Percentiles rank a stretch among this genome's conserved stretches.
Conservation (phyloP, 2,888 invertebrate species). For the Horisme vitalbata region DNA sequence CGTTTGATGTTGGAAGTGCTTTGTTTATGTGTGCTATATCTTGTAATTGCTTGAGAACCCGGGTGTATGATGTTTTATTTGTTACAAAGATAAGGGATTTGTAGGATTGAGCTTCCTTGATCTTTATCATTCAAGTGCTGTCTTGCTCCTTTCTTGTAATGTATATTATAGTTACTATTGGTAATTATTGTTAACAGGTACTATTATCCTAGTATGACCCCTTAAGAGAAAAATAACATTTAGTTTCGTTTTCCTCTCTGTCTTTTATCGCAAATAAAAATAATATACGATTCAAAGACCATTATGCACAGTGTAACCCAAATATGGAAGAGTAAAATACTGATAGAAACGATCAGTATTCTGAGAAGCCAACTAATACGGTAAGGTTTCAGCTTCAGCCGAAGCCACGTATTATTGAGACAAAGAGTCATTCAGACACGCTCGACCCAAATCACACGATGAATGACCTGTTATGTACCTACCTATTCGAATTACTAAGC, state of each 20-base stretch:
- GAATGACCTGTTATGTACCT: no score
- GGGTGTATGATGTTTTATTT: no score
- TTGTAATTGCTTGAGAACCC: neutral
- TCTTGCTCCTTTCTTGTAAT: no score
- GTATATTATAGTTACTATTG: no score
- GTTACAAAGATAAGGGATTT: neutral
- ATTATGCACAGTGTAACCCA: constrained; percentile 28
- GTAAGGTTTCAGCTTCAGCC: constrained; percentile 30
- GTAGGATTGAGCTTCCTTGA: no score
- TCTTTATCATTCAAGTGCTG: no score
- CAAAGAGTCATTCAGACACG: constrained; percentile 35
- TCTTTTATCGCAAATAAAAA: neutral
- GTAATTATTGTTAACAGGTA: no score
- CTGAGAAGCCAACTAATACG: constrained; percentile 27
- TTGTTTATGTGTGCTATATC: constrained; percentile 6
- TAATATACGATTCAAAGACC: constrained; percentile 5
- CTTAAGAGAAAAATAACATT: no score
- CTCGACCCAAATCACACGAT: constrained; percentile 37
- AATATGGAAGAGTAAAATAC: constrained; percentile 30
- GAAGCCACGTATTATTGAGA: constrained; percentile 35
- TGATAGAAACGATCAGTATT: constrained; percentile 31
- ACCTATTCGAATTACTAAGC: no score
- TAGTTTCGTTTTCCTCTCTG: no score
- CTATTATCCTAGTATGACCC: no score
- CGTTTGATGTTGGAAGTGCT: constrained; percentile 3